Conservation (phyloP, 2,888 invertebrate genomes). For the Drosophila falleni region DNA sequence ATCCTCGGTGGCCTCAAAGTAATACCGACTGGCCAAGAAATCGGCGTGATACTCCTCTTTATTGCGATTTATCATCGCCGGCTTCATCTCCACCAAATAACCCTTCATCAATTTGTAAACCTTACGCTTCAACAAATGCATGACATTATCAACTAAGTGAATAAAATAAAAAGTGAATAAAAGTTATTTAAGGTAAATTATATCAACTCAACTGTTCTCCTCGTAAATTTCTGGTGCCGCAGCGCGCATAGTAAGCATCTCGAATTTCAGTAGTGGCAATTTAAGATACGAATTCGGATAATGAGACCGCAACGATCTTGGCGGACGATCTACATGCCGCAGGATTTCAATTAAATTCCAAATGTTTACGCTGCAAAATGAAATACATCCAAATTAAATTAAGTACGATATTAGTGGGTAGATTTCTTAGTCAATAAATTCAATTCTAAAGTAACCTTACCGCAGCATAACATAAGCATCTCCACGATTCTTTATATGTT, state of each 20-base stretch:
- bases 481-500: slow-evolving; percentile 75
- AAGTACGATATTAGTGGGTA: neutral
- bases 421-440: too few species aligned
- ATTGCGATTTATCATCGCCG: slow-evolving; percentile 46
- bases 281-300: slow-evolving; percentile 83
- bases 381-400: neutral
- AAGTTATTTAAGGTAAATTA: neutral
- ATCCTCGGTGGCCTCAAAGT: slow-evolving; percentile 32
- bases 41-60: slow-evolving; percentile 75
- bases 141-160: slow-evolving; percentile 70
- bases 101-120: slow-evolving; percentile 72
- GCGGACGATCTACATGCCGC: slow-evolving; percentile 77
- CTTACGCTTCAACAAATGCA: slow-evolving; percentile 76
- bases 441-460: slow-evolving; percentile 43
- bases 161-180: neutral
- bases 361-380: slow-evolving; percentile 63
- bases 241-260: slow-evolving; percentile 78
- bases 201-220: slow-evolving; percentile 74
- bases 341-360: slow-evolving; percentile 83
- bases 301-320: slow-evolving; percentile 54
- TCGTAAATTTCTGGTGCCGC: slow-evolving; percentile 81
- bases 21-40: slow-evolving; percentile 63
- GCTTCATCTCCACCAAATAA: slow-evolving; percentile 58
- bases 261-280: slow-evolving; percentile 83
- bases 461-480: slow-evolving; percentile 80